These are phyloP conservation scores for Candoia aspera DNA, from an alignment of 2,113 vertebrate species.

Conservation along the genomic window DNA sequence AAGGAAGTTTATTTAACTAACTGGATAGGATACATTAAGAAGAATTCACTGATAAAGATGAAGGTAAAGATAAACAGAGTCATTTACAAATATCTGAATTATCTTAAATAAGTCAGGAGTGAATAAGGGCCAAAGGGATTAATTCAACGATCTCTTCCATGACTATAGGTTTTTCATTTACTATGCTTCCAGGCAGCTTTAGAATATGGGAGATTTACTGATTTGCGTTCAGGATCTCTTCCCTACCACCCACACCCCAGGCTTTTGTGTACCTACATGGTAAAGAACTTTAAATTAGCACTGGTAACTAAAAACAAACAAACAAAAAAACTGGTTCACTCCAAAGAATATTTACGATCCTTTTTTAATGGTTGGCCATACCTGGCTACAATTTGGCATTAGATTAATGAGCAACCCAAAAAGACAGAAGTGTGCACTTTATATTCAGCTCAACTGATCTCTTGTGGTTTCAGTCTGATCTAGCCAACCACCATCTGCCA, in stretches of 20 bases:
- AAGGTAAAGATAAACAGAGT: not conserved
- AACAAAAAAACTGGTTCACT: not conserved
- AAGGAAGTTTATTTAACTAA: slow-evolving; percentile 39
- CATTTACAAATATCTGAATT: not conserved
- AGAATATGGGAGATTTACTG: not conserved
- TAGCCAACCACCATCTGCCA: not conserved
- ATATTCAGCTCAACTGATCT: not conserved
- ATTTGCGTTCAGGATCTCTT: not conserved
- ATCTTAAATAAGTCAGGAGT: not conserved
- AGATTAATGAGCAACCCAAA: not conserved
- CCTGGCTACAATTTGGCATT: not conserved
- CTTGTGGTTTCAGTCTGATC: not conserved
- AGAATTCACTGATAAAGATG: not conserved
- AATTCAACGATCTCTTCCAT: not conserved
- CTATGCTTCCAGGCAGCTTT: not conserved
- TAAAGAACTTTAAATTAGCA: not conserved
- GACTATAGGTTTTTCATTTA: not conserved
- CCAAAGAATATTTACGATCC: not conserved
- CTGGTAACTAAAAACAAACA: not conserved
- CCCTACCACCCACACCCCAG: no score
- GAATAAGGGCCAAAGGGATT: not conserved
- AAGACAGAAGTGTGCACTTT: not conserved
- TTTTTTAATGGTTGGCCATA: not conserved
- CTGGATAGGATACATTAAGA: not conserved
- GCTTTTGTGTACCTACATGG: not conserved